Percentiles rank a stretch among this genome's conserved stretches.
These are phyloP conservation scores for Scyliorhinus canicula DNA, from an alignment of 2,797 vertebrate species.

Conservation along the genomic window DNA sequence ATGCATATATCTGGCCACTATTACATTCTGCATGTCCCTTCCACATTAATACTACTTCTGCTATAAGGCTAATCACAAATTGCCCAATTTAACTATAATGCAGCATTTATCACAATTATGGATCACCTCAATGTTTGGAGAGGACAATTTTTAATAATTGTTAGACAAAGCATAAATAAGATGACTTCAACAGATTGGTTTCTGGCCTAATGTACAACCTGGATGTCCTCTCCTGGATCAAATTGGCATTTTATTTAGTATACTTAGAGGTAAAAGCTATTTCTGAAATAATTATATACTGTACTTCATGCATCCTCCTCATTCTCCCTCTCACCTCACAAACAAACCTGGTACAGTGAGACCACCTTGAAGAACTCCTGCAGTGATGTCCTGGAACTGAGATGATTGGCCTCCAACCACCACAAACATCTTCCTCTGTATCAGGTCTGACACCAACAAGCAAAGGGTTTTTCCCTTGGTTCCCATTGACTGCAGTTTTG, in stretches of 20 bases:
- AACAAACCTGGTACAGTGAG: not conserved
- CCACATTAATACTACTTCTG: conserved; percentile 3
- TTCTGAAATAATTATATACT: not conserved
- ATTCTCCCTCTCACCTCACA: not conserved
- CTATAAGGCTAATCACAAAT: not conserved
- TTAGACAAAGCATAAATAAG: not conserved
- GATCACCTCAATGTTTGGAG: not conserved
- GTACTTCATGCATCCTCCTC: not conserved
- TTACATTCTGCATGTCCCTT: not conserved
- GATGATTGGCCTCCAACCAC: no score
- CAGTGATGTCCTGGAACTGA: no score
- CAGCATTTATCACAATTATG: not conserved
- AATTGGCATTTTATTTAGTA: not conserved
- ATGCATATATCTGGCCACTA: not conserved
- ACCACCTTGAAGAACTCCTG: no score
- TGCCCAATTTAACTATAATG: not conserved
- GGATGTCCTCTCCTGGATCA: conserved; percentile 1
- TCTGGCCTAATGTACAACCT: not conserved
- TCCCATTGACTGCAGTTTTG: no score
- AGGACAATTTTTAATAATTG: not conserved
- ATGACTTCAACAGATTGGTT: not conserved
- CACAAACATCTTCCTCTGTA: no score
- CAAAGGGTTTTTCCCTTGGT: no score
- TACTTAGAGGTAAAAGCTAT: no score
- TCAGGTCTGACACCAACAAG: no score